Evolutionary conservation across 2,113 vertebrate species (phyloP).

Genomic region (Oriolus oriolus): DNA sequence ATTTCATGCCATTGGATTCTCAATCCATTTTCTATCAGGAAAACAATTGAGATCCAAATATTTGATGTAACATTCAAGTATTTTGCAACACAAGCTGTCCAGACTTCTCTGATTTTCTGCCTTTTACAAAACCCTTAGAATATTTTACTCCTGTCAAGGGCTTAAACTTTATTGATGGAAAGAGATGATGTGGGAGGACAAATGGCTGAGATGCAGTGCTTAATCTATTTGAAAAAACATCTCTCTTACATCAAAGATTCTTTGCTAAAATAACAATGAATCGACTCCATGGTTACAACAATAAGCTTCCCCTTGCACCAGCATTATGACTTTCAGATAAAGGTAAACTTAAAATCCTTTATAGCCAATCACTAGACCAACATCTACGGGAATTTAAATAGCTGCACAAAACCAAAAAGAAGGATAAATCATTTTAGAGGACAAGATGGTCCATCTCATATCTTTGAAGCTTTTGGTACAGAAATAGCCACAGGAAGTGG

Average conservation of each 20-base stretch:
- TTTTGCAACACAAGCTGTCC: not conserved
- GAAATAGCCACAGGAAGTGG: not conserved
- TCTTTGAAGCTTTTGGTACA: not conserved
- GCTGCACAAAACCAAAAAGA: not conserved
- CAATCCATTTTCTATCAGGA: not conserved
- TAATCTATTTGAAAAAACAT: not conserved
- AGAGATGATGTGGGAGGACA: not conserved
- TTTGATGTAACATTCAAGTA: not conserved
- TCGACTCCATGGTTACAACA: not conserved
- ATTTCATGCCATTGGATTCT: not conserved
- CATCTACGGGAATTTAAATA: not conserved
- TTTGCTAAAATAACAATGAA: not conserved
- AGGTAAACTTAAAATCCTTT: not conserved
- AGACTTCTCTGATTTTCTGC: not conserved
- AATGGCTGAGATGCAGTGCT: not conserved
- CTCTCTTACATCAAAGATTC: not conserved
- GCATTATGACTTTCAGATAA: not conserved
- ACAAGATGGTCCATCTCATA: not conserved
- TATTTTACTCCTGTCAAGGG: not conserved
- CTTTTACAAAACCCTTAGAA: not conserved
- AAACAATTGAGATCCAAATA: not conserved
- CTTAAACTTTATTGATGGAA: not conserved
- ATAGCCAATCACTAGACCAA: not conserved
- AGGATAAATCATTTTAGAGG: not conserved
- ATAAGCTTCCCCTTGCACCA: not conserved